These are phyloP conservation scores for Channa argus DNA, from an alignment of 2,113 vertebrate genomes.

Conservation along the genomic window DNA sequence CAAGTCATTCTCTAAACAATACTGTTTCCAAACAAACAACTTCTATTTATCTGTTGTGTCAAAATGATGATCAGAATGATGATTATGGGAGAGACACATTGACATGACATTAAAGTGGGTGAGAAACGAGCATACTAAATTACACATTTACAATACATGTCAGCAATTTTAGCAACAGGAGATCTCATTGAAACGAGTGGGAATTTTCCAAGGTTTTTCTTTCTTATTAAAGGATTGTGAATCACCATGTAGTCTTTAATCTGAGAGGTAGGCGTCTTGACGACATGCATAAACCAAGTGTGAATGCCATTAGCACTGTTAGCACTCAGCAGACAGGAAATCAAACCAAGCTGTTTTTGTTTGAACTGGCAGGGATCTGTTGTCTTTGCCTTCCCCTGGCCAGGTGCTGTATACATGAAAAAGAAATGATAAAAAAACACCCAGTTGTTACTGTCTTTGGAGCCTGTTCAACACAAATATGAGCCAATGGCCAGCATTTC, in stretches of 20 bases:
- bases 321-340: constrained; percentile 13
- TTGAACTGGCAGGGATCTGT: constrained; percentile 12
- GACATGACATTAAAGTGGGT: constrained; percentile 46
- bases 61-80: constrained; percentile 26
- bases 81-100: constrained; percentile 41
- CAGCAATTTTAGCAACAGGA: neutral
- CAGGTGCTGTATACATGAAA: neutral
- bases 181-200: neutral
- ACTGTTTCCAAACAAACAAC: constrained; percentile 33
- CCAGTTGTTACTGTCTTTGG: neutral
- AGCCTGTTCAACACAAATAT: neutral
- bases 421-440: neutral
- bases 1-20: constrained; percentile 43
- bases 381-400: neutral
- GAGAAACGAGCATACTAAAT: constrained; percentile 5
- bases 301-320: constrained; percentile 23
- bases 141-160: neutral
- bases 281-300: neutral
- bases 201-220: too few species aligned
- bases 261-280: neutral
- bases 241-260: neutral
- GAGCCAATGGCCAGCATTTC: neutral
- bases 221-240: too few species aligned
- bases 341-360: constrained; percentile 31
- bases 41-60: constrained; percentile 48